These are phyloP conservation scores for Actinernus sp. DNA, from an alignment of 92 coral and sea anemone species.

Conservation along the genomic window DNA sequence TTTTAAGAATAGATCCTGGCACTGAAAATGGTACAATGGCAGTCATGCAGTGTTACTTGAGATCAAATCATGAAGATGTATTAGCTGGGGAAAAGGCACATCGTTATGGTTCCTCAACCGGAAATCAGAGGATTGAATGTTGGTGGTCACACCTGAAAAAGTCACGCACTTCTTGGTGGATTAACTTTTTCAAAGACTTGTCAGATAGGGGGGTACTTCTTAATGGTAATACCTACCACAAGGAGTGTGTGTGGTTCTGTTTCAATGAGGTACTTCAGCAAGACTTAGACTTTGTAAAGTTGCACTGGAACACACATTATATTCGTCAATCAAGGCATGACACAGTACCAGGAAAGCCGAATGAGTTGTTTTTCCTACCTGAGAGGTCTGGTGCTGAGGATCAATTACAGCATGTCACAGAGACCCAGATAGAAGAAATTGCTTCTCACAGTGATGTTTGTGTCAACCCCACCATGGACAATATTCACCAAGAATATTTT, in stretches of 20 bases:
- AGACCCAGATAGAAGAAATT: slow-evolving; percentile 1
- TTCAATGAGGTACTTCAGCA: slow-evolving; percentile 12
- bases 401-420: slow-evolving; percentile 2
- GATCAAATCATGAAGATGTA: slow-evolving; percentile 17
- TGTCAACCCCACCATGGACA: too few species aligned
- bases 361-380: slow-evolving; percentile 1
- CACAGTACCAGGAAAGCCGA: slow-evolving; percentile 16
- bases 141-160: slow-evolving; percentile 25
- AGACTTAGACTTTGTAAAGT: slow-evolving; percentile 13
- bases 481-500: too few species aligned
- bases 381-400: slow-evolving; percentile 3
- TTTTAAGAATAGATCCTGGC: slow-evolving; percentile 19
- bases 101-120: slow-evolving; percentile 25
- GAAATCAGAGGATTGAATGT: slow-evolving; percentile 28
- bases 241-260: slow-evolving; percentile 29
- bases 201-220: slow-evolving; percentile 10
- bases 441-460: too few species aligned
- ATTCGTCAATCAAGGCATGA: slow-evolving; percentile 16
- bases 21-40: slow-evolving; percentile 32
- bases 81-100: slow-evolving; percentile 25
- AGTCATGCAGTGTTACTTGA: slow-evolving; percentile 14
- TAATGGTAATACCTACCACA: slow-evolving; percentile 10
- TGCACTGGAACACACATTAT: slow-evolving; percentile 25
- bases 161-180: slow-evolving; percentile 29
- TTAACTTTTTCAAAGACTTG: slow-evolving; percentile 24